phyloP scores from a whole-genome alignment of 1,140 invertebrate species.

The Hesperophylax magnus region DNA sequence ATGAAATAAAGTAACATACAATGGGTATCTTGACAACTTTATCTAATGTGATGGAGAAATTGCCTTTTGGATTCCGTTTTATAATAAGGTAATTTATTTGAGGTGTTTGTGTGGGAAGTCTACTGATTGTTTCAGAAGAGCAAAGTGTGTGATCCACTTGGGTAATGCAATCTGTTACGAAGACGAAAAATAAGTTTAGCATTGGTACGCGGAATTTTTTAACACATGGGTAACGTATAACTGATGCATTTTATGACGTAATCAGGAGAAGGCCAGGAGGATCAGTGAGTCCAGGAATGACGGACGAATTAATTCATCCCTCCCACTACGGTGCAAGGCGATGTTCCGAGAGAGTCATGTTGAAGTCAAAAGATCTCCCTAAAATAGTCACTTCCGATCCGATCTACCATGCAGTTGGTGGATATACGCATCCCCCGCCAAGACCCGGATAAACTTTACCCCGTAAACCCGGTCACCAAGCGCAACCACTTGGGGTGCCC shows the following conservation, averaged over 20 bases:
- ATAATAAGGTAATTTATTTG: constrained; percentile 35
- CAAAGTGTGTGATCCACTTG: neutral
- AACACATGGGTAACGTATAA: constrained; percentile 6
- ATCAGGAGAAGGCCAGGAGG: neutral
- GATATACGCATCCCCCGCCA: too few relatives aligned
- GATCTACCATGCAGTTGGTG: too few relatives aligned
- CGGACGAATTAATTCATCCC: too few relatives aligned
- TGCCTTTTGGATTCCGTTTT: constrained; percentile 2
- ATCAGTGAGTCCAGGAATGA: too few relatives aligned
- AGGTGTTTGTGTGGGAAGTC: constrained; percentile 26
- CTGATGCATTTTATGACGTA: neutral
- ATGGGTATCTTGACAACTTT: constrained; percentile 14
- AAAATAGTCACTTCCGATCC: too few relatives aligned
- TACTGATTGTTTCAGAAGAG: constrained; percentile 27
- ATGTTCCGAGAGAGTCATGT: too few relatives aligned
- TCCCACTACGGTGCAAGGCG: too few relatives aligned
- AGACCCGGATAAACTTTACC: too few relatives aligned
- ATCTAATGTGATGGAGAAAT: constrained; percentile 17
- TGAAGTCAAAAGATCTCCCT: too few relatives aligned
- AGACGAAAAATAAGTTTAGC: constrained; percentile 6
- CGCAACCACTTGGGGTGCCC: too few relatives aligned
- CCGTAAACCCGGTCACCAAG: too few relatives aligned
- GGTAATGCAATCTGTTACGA: neutral
- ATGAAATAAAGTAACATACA: neutral
- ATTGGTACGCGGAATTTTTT: neutral